These are phyloP conservation scores for Martes martes DNA, from an alignment of 2,113 vertebrate species.

Conservation along the genomic window DNA sequence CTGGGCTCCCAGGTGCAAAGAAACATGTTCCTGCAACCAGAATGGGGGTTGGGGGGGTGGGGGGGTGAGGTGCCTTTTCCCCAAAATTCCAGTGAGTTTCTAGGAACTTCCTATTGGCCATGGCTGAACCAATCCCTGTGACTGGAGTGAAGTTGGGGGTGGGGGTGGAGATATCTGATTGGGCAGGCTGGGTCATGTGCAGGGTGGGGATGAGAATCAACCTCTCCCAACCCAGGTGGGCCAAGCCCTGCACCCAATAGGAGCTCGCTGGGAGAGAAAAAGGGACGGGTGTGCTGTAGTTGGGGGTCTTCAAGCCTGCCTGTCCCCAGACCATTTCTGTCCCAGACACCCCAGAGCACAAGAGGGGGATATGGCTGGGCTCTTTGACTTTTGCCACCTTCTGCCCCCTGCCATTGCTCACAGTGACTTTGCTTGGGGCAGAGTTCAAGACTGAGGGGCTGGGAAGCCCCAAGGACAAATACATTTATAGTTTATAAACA, in stretches of 20 bases:
- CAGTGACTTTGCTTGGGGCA: not conserved
- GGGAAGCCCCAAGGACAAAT: not conserved
- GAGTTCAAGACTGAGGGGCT: not conserved
- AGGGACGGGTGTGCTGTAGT: too few species aligned
- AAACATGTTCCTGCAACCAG: not conserved
- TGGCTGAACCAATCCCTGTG: not conserved
- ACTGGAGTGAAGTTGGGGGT: too few species aligned
- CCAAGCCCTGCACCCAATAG: not conserved
- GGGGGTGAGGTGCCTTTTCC: rapidly evolving
- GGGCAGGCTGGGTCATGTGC: not conserved
- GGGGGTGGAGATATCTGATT: not conserved
- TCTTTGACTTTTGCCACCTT: not conserved
- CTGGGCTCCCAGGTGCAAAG: not conserved
- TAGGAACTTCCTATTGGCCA: not conserved
- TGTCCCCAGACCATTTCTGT: too few species aligned
- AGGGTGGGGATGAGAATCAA: not conserved
- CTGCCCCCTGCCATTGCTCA: not conserved
- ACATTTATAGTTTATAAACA: not conserved
- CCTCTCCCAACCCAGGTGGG: not conserved
- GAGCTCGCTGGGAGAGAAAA: not conserved
- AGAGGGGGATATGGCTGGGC: not conserved
- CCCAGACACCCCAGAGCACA: not conserved
- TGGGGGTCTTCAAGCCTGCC: not conserved
- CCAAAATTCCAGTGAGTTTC: not conserved
- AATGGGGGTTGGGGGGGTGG: not conserved